Conservation (phyloP, 1,140 invertebrate genomes). For the Battus philenor region DNA sequence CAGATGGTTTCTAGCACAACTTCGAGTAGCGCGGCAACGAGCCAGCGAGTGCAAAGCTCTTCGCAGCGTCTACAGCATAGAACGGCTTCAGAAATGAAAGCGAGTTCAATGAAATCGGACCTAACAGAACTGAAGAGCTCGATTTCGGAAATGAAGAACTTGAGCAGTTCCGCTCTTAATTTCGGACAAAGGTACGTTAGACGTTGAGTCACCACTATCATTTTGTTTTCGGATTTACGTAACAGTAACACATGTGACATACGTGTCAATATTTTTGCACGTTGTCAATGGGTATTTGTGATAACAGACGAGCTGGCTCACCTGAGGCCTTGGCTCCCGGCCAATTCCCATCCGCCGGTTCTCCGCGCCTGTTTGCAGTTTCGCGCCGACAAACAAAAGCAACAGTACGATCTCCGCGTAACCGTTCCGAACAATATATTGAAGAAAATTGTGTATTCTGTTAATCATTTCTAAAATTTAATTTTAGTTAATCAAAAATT, state of each 20-base stretch:
- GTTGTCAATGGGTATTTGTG: conserved; percentile 48
- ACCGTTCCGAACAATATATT: conserved; percentile 2
- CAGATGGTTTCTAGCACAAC: conserved; percentile 76
- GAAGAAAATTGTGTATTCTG: not conserved
- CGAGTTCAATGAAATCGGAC: conserved; percentile 84
- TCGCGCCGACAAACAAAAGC: conserved; percentile 65
- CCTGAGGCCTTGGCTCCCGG: conserved; percentile 66
- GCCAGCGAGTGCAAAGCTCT: conserved; percentile 74
- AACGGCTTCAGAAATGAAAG: conserved; percentile 80
- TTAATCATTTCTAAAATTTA: conserved; percentile 6
- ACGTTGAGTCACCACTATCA: conserved; percentile 16
- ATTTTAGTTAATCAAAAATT: too few species aligned
- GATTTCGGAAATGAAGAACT: conserved; percentile 85
- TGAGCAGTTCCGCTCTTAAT: conserved; percentile 74
- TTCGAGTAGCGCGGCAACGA: conserved; percentile 77
- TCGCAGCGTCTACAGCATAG: conserved; percentile 65
- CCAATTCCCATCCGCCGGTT: conserved; percentile 64
- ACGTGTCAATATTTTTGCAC: conserved; percentile 27
- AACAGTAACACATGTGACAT: conserved; percentile 30
- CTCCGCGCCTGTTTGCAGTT: conserved; percentile 60
- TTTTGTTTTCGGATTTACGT: conserved; percentile 35
- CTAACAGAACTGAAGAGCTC: conserved; percentile 84
- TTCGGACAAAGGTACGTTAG: conserved; percentile 72
- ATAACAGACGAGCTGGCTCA: conserved; percentile 57
- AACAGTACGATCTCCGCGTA: conserved; percentile 43